Evolutionary conservation across 2,797 vertebrate species (phyloP), one percentile per base, ranked within the genome.

Genomic region (Micropoecilia bifurca): DNA sequence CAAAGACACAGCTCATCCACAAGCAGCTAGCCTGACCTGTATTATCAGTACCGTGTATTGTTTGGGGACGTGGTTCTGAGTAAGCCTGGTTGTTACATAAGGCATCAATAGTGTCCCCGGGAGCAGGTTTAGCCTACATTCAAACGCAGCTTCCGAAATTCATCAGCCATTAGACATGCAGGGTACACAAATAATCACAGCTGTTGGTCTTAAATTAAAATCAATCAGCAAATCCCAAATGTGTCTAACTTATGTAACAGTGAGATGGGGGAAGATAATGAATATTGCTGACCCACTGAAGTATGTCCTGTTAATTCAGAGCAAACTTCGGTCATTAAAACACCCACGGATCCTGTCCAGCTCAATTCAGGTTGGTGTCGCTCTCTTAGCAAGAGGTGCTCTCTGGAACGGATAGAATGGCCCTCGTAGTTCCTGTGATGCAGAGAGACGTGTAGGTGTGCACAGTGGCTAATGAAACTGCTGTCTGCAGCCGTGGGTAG

Each of bases 1-100:
- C 83, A 86, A 92, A 88, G 87, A 91, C 86, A 84, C 85, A 91
- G 71, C 90, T 88, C 83, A 80, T 81, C 85, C 85, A 87, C 57
- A 3, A 84, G 85, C 80, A 75, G 81, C 82, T 83, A 80, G 78
- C 77, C 87, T 90, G 91, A 85, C 92, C 89, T 55, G 82, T 68
- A 85, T 80, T 87, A 82, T 85, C 83, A 75, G 33, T 87, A 76
- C 76, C 87, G 72, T 88, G 72, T 71, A 83, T 90, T 92, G 87
- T 91, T 91, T 86, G 81, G 28, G 75, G 83, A 78, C 74, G 77
- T 80, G 81, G 82, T 66, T 81, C 82, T 81, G 76, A 75, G 47
- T 79, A 74, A 84, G 78, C 77, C 68, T 16, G 55, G 45, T 22
- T 41, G 28, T 91, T 91, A 83, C 82, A 81, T 92, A 92, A 93